Evolutionary conservation across 2,888 invertebrate genomes (phyloP).

Genomic region (Scotopteryx bipunctaria): DNA sequence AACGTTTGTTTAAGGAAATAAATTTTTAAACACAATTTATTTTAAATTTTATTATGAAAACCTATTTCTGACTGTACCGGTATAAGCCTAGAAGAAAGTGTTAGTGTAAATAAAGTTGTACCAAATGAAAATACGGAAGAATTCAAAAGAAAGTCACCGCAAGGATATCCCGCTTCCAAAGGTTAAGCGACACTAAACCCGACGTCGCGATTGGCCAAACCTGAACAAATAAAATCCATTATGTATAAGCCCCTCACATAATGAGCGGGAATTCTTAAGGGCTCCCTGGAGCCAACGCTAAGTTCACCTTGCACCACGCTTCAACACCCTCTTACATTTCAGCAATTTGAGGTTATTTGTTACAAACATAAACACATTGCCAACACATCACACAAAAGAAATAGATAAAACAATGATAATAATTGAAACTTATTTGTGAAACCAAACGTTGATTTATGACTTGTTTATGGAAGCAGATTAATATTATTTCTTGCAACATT

Average conservation of each 20-base stretch:
- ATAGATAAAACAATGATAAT: too few relatives aligned
- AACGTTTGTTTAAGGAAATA: too few relatives aligned
- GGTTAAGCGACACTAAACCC: slow-evolving; percentile 25
- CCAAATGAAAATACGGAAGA: slow-evolving; percentile 1
- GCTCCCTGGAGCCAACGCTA: not conserved
- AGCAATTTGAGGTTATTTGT: too few relatives aligned
- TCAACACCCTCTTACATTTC: not conserved
- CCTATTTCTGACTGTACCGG: not conserved
- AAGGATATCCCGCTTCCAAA: slow-evolving; percentile 11
- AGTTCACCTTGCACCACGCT: not conserved
- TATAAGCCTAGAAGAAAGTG: too few relatives aligned
- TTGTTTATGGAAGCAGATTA: too few relatives aligned
- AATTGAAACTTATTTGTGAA: too few relatives aligned
- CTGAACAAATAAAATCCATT: slow-evolving; percentile 39
- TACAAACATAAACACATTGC: too few relatives aligned
- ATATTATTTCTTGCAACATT: too few relatives aligned
- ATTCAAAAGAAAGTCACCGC: slow-evolving; percentile 8
- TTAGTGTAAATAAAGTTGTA: slow-evolving; percentile 4
- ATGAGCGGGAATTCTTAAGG: slow-evolving; percentile 30
- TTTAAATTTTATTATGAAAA: not conserved
- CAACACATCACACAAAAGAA: too few relatives aligned
- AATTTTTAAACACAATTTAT: too few relatives aligned
- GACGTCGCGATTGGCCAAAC: slow-evolving; percentile 25
- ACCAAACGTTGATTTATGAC: too few relatives aligned
- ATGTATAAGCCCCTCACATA: slow-evolving; percentile 35